Evolutionary conservation across 2,888 invertebrate genomes (phyloP).

Genomic region (Podotricha telesiphe): DNA sequence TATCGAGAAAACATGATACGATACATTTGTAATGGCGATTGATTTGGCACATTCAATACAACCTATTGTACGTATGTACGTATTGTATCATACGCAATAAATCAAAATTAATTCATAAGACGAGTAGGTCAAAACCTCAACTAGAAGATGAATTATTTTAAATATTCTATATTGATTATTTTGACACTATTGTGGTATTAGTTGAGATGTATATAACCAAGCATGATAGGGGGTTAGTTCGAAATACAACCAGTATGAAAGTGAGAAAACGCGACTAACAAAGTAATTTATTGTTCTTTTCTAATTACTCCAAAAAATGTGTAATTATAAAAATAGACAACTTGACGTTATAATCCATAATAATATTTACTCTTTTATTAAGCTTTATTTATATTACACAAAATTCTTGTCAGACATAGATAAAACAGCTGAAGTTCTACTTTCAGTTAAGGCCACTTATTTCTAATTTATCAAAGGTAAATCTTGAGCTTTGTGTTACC

Average conservation of each 20-base stretch:
- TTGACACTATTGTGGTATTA: too few relatives aligned
- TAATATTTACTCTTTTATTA: too few relatives aligned
- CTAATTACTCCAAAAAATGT: too few relatives aligned
- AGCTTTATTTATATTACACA: background rate
- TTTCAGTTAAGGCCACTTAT: background rate
- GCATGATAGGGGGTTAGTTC: too few relatives aligned
- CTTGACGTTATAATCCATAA: background rate
- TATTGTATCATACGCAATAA: constrained; percentile 27
- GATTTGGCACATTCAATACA: constrained; percentile 34
- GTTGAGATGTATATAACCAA: too few relatives aligned
- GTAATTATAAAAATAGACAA: background rate
- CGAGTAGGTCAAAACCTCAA: constrained; percentile 8
- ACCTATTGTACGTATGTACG: too few relatives aligned
- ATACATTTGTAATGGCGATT: constrained; percentile 33
- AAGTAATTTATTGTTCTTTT: too few relatives aligned
- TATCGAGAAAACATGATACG: constrained; percentile 33
- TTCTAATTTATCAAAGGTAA: background rate
- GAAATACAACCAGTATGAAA: too few relatives aligned
- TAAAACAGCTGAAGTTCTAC: background rate
- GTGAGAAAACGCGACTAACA: too few relatives aligned
- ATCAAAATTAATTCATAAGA: constrained; percentile 18
- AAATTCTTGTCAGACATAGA: background rate
- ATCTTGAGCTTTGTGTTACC: background rate
- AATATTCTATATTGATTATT: constrained; percentile 4
- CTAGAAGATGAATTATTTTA: background rate